A percentile compares a stretch with the other conserved stretches of the same genome.
Evolutionary conservation across 2,888 invertebrate genomes (phyloP).

Genomic region (Stenodera caucasica): DNA sequence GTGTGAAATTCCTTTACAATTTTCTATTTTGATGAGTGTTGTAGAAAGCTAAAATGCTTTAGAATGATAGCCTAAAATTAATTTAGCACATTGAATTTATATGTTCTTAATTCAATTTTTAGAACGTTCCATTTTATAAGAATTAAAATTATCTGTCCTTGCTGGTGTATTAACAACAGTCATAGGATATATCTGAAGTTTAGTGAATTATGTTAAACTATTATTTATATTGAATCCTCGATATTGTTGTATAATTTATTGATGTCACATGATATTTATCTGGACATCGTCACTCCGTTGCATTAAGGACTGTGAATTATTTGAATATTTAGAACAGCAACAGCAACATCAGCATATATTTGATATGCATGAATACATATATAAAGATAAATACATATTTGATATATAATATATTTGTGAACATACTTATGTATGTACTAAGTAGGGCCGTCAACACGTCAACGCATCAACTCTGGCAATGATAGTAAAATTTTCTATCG

Average conservation of each 20-base stretch:
- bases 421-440: background rate
- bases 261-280: background rate
- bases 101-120: background rate
- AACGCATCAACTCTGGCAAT: background rate
- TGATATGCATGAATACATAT: background rate
- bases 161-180: too few relatives aligned
- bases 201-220: background rate
- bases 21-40: background rate
- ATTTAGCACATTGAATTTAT: background rate
- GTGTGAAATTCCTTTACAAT: background rate
- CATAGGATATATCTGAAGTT: too few relatives aligned
- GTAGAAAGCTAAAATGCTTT: too few relatives aligned
- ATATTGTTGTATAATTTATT: background rate
- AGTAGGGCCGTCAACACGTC: background rate
- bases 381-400: background rate
- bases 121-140: background rate
- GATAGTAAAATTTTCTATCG: background rate
- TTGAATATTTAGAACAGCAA: background rate
- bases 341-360: background rate
- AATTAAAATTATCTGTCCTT: background rate
- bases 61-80: background rate
- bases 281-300: background rate
- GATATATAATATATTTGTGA: background rate
- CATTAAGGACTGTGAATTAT: background rate
- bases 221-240: background rate